A percentile compares a stretch with the other conserved stretches of the same genome.
phyloP scores from a whole-genome alignment of 2,113 vertebrate species.

The Centropus bengalensis region DNA sequence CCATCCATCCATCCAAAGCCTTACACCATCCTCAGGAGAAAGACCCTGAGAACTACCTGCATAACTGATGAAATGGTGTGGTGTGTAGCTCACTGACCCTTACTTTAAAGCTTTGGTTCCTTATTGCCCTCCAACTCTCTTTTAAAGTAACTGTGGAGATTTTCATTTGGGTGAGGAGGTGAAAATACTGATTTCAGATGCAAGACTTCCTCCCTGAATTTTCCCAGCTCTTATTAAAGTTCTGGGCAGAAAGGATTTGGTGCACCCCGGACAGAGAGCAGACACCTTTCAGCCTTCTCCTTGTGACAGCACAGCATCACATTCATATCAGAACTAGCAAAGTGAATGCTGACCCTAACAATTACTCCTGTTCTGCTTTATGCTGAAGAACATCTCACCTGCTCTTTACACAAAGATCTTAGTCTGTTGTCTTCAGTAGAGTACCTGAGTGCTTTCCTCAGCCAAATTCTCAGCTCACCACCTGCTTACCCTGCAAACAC shows the following conservation, averaged over 20 bases:
- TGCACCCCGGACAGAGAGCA: background rate
- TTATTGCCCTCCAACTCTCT: background rate
- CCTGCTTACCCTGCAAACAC: background rate
- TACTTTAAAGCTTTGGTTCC: background rate
- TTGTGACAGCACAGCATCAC: accelerated
- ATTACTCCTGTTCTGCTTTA: background rate
- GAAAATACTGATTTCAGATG: background rate
- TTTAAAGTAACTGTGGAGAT: background rate
- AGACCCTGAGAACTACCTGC: background rate
- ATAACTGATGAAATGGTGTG: background rate
- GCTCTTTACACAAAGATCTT: background rate
- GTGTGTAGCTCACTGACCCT: background rate
- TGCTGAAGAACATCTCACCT: background rate
- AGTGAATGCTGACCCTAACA: background rate
- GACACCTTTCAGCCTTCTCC: background rate
- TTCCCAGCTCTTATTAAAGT: background rate
- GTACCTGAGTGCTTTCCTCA: background rate
- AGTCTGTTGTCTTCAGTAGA: background rate
- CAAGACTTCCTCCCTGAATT: background rate
- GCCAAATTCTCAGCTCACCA: background rate
- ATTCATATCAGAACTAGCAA: background rate
- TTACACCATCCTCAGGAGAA: background rate
- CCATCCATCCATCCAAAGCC: too few relatives aligned
- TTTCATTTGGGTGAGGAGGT: background rate
- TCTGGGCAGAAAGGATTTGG: background rate